These are phyloP conservation scores for Leucania comma DNA, from an alignment of 2,888 invertebrate genomes.

Conservation along the genomic window DNA sequence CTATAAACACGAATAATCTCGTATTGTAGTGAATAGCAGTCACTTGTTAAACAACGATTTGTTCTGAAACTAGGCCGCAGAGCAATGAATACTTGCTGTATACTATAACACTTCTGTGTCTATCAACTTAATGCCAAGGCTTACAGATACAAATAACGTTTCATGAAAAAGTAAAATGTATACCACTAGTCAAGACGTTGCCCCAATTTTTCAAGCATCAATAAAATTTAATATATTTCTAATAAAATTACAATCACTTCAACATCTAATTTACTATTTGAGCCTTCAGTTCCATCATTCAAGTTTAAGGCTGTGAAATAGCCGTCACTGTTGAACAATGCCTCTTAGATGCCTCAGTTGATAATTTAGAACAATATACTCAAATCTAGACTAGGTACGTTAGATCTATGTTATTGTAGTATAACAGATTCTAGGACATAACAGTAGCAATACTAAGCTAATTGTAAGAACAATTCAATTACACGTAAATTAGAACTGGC, in stretches of 20 bases:
- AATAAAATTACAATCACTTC: background rate
- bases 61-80: constrained; percentile 48
- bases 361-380: background rate
- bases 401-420: background rate
- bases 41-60: constrained; percentile 61
- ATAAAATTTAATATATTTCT: background rate
- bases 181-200: constrained; percentile 1
- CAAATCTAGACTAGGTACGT: background rate
- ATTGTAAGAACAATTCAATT: constrained; percentile 18
- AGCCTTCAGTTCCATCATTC: background rate
- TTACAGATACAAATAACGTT: constrained; percentile 15
- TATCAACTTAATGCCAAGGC: constrained; percentile 29
- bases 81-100: constrained; percentile 13
- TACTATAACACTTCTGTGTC: constrained; percentile 26
- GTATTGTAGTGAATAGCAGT: constrained; percentile 21
- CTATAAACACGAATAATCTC: constrained; percentile 27
- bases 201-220: constrained; percentile 1
- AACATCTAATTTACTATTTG: background rate
- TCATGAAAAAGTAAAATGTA: constrained; percentile 30
- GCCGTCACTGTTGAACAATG: background rate
- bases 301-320: background rate
- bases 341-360: background rate
- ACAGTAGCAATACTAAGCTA: background rate
- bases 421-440: constrained; percentile 4
- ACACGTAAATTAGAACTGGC: constrained; percentile 16